Evolutionary conservation across 2,113 vertebrate species (phyloP), one percentile per base, ranked within the genome.

Genomic region (Grus americana): DNA sequence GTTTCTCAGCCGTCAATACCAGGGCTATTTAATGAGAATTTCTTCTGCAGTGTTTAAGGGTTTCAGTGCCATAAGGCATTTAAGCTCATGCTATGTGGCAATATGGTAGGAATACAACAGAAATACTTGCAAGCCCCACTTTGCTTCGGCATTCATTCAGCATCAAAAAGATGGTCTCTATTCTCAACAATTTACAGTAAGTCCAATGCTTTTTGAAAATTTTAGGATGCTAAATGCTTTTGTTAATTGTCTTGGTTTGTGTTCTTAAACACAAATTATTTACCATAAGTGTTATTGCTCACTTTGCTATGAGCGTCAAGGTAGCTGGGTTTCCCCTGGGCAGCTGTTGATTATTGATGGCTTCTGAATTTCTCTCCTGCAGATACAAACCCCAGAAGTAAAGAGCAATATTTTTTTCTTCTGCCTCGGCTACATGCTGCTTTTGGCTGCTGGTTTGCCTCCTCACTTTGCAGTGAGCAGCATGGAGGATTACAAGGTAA

Each of bases 381-480:
- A 98, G 97, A 1, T 0, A 24, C 2, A 9, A 27, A 47, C 0
- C 11, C 0, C 5, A 18, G 13, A 16, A 3, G 0, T 22, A 4
- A 15, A 12, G 50, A 2, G 0, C 0, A 9, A 38, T 5, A 2
- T 75, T 17, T 91, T 97, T 15, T 40, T 12, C 0, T 2, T 32
- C 32, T 78, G 32, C 2, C 8, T 97, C 16, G 1, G 5, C 34
- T 36, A 81, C 67, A 14, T 95, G 86, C 10, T 97, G 52, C 1
- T 68, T 49, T 47, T 94, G 97, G 97, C 22, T 97, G 58, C 98
- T 58, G 99, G 98, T 29, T 98, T 99, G 96, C 98, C 98, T 4
- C 98, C 98, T 4, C 98, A 98, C 54, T 98, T 99, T 30, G 98
- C 99, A 2, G 98, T 99, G 98, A 98, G 98, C 94, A 98, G 97